Conservation (phyloP, 2,888 invertebrate genomes). For the Lasioglossum vierecki region DNA sequence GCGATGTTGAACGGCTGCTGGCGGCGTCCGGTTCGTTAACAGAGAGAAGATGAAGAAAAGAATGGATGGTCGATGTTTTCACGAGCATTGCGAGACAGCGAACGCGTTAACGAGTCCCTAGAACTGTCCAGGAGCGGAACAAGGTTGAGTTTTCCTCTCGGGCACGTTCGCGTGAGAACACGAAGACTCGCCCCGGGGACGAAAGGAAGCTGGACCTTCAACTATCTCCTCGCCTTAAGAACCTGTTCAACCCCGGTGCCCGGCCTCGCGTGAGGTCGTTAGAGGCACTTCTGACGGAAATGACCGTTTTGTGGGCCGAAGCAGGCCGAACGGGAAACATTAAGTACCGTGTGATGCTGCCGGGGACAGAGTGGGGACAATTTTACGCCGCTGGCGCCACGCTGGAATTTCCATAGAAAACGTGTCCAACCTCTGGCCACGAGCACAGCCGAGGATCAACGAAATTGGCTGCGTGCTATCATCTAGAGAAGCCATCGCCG, state of each 20-base stretch:
- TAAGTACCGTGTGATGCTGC: conserved; percentile 55
- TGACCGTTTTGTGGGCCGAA: conserved; percentile 60
- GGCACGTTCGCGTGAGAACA: conserved; percentile 43
- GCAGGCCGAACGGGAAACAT: conserved; percentile 45
- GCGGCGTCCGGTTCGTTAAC: background rate
- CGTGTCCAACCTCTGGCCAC: background rate
- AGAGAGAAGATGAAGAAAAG: background rate
- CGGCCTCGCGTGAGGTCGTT: conserved; percentile 55
- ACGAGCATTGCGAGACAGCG: background rate
- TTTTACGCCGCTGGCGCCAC: conserved; percentile 35
- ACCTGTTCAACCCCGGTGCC: conserved; percentile 36
- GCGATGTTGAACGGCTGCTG: background rate
- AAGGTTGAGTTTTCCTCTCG: background rate
- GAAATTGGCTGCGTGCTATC: background rate
- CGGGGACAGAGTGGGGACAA: conserved; percentile 13
- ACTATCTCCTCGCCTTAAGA: conserved; percentile 37
- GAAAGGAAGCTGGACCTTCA: conserved; percentile 40
- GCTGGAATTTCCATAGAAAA: conserved; percentile 8
- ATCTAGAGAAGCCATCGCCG: background rate
- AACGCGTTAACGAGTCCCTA: conserved; percentile 1
- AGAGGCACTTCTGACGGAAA: conserved; percentile 61
- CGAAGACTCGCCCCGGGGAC: background rate
- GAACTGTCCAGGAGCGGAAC: background rate
- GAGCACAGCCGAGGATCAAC: background rate
- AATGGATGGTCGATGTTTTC: background rate